Percentiles rank a stretch among this genome's conserved stretches.
Evolutionary conservation across 1,140 invertebrate genomes (phyloP).

Genomic region (Nomia melanderi): DNA sequence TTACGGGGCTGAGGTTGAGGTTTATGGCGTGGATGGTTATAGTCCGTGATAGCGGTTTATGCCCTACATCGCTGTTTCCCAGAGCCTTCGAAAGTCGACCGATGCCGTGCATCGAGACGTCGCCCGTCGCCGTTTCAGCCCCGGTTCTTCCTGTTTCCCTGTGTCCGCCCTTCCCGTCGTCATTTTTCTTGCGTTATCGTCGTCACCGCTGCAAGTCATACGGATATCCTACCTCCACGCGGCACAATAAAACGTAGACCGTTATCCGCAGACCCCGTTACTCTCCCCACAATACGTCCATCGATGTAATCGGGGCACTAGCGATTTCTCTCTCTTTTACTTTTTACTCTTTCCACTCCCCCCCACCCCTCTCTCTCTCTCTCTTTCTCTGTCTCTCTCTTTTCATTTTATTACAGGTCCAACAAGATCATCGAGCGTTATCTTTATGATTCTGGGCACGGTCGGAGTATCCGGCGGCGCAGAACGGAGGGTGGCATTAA

Average conservation of each 20-base stretch:
- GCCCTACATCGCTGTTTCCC: conserved; percentile 54
- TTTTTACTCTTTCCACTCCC: too few species aligned
- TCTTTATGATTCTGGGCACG: conserved; percentile 4
- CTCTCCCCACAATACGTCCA: conserved; percentile 18
- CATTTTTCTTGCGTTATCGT: conserved; percentile 46
- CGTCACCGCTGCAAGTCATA: conserved; percentile 23
- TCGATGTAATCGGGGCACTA: conserved; percentile 7
- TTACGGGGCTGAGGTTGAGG: conserved; percentile 64
- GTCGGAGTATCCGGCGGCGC: too few species aligned
- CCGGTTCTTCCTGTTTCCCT: neutral
- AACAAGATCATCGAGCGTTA: neutral
- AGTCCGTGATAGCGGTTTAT: conserved; percentile 73
- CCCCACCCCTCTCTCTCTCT: too few species aligned
- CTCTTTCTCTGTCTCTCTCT: neutral
- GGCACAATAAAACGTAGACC: conserved; percentile 40
- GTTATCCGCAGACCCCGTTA: conserved; percentile 25
- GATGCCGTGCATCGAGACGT: conserved; percentile 54
- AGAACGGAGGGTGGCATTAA: neutral
- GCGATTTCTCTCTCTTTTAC: conserved; percentile 7
- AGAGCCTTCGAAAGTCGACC: conserved; percentile 52
- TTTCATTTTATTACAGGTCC: neutral
- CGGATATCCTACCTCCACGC: conserved; percentile 17
- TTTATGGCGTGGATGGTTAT: conserved; percentile 71
- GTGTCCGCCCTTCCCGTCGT: conserved; percentile 20
- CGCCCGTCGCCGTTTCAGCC: neutral